A percentile compares a stretch with the other conserved stretches of the same genome.
These are phyloP conservation scores for Procavia capensis DNA, from an alignment of 2,113 vertebrate species.

Conservation along the genomic window DNA sequence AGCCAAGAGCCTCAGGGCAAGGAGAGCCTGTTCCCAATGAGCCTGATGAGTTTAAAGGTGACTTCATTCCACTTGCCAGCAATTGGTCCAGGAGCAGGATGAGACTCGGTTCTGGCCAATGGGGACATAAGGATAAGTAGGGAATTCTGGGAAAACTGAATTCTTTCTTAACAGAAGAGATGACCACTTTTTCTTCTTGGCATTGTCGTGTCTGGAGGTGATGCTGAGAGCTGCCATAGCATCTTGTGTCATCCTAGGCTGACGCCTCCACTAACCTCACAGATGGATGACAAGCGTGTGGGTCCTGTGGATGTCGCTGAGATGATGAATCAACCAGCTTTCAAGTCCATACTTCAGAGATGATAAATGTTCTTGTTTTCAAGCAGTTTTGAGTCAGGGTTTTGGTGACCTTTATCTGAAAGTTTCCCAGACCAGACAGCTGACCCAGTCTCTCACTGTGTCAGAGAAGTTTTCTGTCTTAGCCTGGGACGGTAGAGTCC, in stretches of 20 bases:
- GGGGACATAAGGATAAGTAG: not conserved
- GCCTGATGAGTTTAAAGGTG: not conserved
- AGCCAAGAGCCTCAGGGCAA: not conserved
- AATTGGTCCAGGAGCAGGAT: not conserved
- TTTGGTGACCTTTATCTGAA: not conserved
- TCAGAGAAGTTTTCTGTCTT: not conserved
- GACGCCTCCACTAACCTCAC: accelerated
- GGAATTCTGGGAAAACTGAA: not conserved
- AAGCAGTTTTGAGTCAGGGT: not conserved
- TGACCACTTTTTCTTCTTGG: not conserved
- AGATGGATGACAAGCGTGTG: not conserved
- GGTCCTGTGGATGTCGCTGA: not conserved
- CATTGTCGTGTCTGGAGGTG: not conserved
- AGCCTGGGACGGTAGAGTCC: not conserved
- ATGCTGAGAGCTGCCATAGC: no score
- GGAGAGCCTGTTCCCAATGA: accelerated
- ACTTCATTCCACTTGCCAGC: not conserved
- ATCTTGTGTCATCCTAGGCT: not conserved
- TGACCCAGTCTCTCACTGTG: not conserved
- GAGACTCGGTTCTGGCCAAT: not conserved
- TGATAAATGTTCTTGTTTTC: not conserved
- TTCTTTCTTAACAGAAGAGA: not conserved
- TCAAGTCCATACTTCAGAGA: not conserved
- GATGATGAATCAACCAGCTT: accelerated
- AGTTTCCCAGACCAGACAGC: not conserved